These are phyloP conservation scores for Agrochola circellaris DNA, from an alignment of 2,888 invertebrate species.

Conservation along the genomic window DNA sequence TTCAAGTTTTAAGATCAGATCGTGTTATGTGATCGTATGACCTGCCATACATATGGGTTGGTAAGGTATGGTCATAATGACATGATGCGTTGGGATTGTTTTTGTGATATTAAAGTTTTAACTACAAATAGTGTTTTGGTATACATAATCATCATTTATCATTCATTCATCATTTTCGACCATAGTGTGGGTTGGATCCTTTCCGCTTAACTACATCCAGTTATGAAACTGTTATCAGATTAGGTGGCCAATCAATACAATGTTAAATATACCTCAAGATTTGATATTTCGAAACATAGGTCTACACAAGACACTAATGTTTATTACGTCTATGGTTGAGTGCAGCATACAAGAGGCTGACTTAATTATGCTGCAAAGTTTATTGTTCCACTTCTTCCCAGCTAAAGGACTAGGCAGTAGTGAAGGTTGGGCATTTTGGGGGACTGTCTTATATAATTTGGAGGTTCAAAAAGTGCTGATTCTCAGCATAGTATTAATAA, in stretches of 20 bases:
- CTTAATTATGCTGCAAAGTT: not conserved
- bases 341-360: not conserved
- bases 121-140: too few species aligned
- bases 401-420: not conserved
- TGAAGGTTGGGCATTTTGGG: rapidly evolving
- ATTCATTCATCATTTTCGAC: too few species aligned
- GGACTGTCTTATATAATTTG: not conserved
- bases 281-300: not conserved
- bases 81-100: too few species aligned
- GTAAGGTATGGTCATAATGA: too few species aligned
- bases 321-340: not conserved
- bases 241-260: not conserved
- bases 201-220: too few species aligned
- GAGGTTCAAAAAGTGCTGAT: not conserved
- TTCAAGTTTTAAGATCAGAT: too few species aligned
- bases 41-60: too few species aligned
- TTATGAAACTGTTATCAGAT: not conserved
- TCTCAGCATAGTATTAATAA: not conserved
- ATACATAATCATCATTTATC: too few species aligned
- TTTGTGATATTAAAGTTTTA: too few species aligned
- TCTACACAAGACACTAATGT: not conserved
- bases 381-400: not conserved
- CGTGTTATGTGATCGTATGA: too few species aligned
- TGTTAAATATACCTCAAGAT: not conserved
- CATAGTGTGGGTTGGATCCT: too few species aligned